Percentiles rank a stretch among this genome's conserved stretches.
Conservation (phyloP, 2,113 vertebrate genomes). For the Riparia riparia region DNA sequence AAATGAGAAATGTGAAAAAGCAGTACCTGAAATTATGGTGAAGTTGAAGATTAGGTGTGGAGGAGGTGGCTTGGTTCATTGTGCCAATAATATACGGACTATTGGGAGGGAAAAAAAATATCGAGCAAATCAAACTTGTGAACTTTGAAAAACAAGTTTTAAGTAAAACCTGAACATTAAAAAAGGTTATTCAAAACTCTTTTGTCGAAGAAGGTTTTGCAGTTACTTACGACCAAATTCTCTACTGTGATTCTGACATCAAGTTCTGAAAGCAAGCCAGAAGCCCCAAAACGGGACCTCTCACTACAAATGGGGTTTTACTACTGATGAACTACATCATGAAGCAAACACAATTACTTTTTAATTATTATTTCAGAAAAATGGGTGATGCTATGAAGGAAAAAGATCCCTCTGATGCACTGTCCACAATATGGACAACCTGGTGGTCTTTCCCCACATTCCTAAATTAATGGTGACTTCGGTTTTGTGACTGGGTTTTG, state of each 20-base stretch:
- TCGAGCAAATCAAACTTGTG: neutral
- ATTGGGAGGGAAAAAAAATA: neutral
- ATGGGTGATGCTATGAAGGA: neutral
- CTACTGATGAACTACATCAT: neutral
- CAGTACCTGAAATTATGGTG: slow-evolving; percentile 98
- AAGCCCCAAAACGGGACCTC: neutral
- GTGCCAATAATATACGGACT: slow-evolving; percentile 98
- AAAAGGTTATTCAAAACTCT: neutral
- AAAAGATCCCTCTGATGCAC: neutral
- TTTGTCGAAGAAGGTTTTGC: neutral
- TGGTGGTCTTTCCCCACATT: neutral
- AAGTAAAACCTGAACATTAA: neutral
- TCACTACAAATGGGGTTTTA: neutral
- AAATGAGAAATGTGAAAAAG: neutral
- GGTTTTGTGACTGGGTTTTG: neutral
- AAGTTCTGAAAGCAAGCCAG: neutral
- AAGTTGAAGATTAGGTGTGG: slow-evolving; percentile 95
- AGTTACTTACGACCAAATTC: neutral
- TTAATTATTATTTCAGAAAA: neutral
- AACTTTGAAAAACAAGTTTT: neutral
- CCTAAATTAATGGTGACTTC: neutral
- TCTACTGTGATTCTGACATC: neutral
- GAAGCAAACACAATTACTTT: neutral
- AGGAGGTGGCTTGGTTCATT: slow-evolving; percentile 99
- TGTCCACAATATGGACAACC: neutral